Evolutionary conservation across 1,140 invertebrate genomes (phyloP).

Genomic region (Zaprionus nigranus): DNA sequence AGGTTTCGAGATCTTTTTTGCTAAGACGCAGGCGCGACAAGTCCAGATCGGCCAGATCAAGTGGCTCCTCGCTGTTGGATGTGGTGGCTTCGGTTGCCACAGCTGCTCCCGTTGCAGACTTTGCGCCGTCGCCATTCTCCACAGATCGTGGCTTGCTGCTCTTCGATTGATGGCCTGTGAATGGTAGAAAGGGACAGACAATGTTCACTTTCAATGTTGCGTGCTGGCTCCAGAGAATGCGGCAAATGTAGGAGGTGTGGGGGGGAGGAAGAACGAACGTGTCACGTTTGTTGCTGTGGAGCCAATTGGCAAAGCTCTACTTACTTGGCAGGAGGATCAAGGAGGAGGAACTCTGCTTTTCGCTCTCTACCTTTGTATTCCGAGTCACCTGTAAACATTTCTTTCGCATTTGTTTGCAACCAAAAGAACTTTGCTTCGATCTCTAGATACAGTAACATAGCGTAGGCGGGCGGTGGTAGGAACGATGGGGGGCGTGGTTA

Average conservation of each 20-base stretch:
- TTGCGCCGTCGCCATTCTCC: slow-evolving; percentile 24
- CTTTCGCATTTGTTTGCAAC: slow-evolving; percentile 63
- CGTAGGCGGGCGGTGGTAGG: slow-evolving; percentile 9
- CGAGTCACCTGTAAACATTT: slow-evolving; percentile 62
- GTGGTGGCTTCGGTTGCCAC: background rate
- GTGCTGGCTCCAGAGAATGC: background rate
- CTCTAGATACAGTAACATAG: slow-evolving; percentile 28
- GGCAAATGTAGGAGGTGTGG: background rate
- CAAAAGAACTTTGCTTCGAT: slow-evolving; percentile 62
- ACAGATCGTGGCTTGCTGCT: slow-evolving; percentile 37
- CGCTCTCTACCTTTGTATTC: slow-evolving; percentile 19
- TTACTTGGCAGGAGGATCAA: slow-evolving; percentile 16
- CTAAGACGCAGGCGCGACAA: slow-evolving; percentile 87
- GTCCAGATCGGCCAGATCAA: slow-evolving; percentile 88
- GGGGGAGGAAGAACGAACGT: background rate
- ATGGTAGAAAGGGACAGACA: slow-evolving; percentile 23
- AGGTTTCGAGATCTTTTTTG: slow-evolving; percentile 87
- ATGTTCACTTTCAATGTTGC: background rate
- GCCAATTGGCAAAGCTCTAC: slow-evolving; percentile 22
- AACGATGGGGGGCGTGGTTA: background rate
- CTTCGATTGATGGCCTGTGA: slow-evolving; percentile 59
- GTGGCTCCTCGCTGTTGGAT: slow-evolving; percentile 79
- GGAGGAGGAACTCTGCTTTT: background rate
- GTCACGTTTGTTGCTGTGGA: slow-evolving; percentile 1
- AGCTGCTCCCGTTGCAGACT: background rate